Conservation (phyloP, 2,113 vertebrate species). For the Progne subis region DNA sequence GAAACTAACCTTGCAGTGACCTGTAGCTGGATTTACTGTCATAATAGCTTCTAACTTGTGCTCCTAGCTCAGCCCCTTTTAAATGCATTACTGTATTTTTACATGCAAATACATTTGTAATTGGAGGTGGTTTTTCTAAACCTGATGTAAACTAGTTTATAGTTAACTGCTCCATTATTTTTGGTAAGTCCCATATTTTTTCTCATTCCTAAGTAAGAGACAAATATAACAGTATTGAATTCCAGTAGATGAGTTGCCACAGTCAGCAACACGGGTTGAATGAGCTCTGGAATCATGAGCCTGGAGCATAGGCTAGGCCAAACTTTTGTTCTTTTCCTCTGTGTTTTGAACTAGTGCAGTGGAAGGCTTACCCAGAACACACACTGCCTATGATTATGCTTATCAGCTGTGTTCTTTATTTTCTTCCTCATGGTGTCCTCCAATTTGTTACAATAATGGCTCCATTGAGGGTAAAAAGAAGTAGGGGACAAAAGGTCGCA, state of each 20-base stretch:
- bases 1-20: neutral
- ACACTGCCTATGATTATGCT: neutral
- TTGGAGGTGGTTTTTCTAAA: neutral
- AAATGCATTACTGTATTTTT: neutral
- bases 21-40: neutral
- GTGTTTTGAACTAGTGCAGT: neutral
- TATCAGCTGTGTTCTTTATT: neutral
- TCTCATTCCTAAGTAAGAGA: neutral
- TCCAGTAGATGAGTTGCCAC: neutral
- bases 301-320: neutral
- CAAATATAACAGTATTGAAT: neutral
- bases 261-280: neutral
- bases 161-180: neutral
- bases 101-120: neutral
- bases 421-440: neutral
- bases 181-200: neutral
- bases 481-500: rapidly evolving
- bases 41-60: neutral
- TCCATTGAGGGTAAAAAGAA: rapidly evolving
- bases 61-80: neutral
- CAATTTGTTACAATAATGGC: neutral
- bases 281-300: neutral
- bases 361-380: neutral
- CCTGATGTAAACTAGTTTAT: neutral
- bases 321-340: neutral